Percentiles rank a stretch among this genome's conserved stretches.
phyloP scores from a whole-genome alignment of 2,113 vertebrate genomes.

The Hyperopisus bebe region DNA sequence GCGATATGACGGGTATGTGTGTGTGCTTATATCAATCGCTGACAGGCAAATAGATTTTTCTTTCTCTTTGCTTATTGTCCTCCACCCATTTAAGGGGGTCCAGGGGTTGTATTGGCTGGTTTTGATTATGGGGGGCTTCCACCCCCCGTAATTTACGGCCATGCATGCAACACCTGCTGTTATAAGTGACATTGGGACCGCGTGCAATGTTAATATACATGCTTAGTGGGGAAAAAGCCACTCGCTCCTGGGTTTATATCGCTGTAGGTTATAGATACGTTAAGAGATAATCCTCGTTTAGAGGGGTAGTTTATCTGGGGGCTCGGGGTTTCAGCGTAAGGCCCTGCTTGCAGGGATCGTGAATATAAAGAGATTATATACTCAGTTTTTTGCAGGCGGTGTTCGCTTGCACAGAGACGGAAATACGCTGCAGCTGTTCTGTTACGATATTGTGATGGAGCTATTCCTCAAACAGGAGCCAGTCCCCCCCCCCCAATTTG shows the following conservation, averaged over 20 bases:
- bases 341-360: background rate
- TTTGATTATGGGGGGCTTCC: background rate
- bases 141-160: background rate
- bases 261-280: background rate
- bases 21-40: too few relatives aligned
- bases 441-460: background rate
- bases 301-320: background rate
- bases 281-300: background rate
- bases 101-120: background rate
- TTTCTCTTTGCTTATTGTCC: background rate
- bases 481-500: background rate
- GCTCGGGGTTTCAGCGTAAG: background rate
- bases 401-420: background rate
- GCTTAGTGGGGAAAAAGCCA: background rate
- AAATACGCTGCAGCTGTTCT: background rate
- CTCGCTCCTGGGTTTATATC: background rate
- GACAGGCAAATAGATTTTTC: too few relatives aligned
- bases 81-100: background rate
- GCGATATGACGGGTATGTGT: too few relatives aligned
- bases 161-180: background rate
- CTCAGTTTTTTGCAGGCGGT: background rate
- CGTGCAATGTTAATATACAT: background rate
- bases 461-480: background rate
- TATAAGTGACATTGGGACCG: background rate
- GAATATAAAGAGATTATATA: background rate